Evolutionary conservation across 1,140 invertebrate genomes (phyloP).

Genomic region (Neotoxoptera formosana): DNA sequence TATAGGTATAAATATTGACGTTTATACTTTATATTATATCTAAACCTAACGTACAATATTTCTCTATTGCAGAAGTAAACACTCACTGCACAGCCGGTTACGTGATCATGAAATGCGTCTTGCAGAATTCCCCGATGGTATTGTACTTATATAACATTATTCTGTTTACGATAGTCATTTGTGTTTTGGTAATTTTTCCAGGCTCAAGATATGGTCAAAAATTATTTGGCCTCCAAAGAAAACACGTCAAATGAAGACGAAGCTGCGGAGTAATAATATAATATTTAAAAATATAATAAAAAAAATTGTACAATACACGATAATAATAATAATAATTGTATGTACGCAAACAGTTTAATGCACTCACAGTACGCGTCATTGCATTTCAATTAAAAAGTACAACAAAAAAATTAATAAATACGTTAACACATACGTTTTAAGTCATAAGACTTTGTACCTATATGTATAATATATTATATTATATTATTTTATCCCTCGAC

Average conservation of each 20-base stretch:
- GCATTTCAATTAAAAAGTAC: no score
- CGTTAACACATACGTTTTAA: background rate
- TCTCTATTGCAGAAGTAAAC: constrained; percentile 24
- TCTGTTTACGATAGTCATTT: background rate
- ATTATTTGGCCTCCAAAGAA: background rate
- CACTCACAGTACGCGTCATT: background rate
- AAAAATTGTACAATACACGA: background rate
- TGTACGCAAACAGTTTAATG: background rate
- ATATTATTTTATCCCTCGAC: no score
- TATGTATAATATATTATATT: no score
- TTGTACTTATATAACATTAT: no score
- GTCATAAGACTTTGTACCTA: background rate
- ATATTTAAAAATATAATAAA: background rate
- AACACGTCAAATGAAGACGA: background rate
- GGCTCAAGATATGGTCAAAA: background rate
- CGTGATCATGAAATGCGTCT: background rate
- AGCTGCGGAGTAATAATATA: background rate
- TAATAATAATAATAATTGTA: background rate
- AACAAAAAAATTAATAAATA: background rate
- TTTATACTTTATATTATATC: background rate
- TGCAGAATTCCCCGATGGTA: constrained; percentile 37
- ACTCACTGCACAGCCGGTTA: constrained; percentile 23
- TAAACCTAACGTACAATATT: background rate
- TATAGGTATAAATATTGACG: no score
- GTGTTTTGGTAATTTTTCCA: background rate